Base-by-base conservation (phyloP, 2,888 invertebrate genomes). In the Elysia crispata region DNA sequence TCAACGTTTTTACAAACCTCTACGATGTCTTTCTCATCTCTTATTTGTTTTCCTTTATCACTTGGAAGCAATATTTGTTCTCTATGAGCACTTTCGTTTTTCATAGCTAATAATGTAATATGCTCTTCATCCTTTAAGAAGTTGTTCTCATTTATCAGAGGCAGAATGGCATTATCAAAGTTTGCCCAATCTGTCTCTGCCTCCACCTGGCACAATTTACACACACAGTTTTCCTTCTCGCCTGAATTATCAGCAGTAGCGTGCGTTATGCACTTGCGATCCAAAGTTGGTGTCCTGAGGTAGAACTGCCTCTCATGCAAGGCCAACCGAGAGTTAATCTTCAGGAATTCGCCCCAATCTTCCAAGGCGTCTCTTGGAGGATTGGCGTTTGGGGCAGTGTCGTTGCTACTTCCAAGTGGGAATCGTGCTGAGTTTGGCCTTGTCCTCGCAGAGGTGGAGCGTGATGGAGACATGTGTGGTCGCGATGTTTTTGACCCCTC, bases 261-360 rank as follows among this genome's bases (percentile, higher is more conserved):
- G 3, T 20, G 60, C 23, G 6, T 15, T 6, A 18, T 5, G n/a
- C 15, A 5, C 60, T 60, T 20, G 60, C 15, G 60, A 60, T 6
- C n/a, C 20, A 23, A 60, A 60, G n/a, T 18, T 60, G 60, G 60
- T 3, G 60, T 60, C 60, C 23, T 20, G 20, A 60, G 23, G 60
- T 60, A 60, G 23, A 60, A 60, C 60, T 60, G 60, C n/a, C 60
- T 20, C 23, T 60, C 60, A 23, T 60, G 60, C n/a, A 60, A 23
- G 15, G 60, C 23, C 20, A 23, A 15, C n/a, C 60, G 60, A 8
- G 60, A 60, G 15, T 60, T 60, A 8, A 60, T 60, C 60, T 15
- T 60, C 5, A 60, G 60, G 60, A 60, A 60, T 23, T 23, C 60
- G 60, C 23, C 23, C 60, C 60, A 60, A 23, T 60, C 60, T 60